Conservation (phyloP, 2,888 invertebrate genomes). For the Synergus laeviventris region DNA sequence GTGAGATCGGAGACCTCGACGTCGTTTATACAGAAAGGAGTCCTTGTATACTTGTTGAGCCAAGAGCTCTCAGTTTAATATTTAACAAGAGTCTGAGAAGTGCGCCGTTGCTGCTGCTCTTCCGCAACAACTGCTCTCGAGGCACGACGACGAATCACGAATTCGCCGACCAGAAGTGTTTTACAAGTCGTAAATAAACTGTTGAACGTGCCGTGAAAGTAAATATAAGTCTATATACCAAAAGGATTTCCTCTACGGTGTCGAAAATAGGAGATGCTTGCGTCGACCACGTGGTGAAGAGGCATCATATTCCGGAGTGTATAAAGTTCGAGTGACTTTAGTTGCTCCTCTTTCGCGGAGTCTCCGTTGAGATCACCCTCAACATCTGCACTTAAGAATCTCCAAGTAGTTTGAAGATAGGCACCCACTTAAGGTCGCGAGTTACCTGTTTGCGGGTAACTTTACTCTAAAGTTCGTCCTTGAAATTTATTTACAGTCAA, state of each 20-base stretch:
- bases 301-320: slow-evolving; percentile 26
- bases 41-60: slow-evolving; percentile 68
- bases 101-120: slow-evolving; percentile 25
- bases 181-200: slow-evolving; percentile 41
- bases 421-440: slow-evolving; percentile 8
- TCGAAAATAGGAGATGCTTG: not conserved
- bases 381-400: slow-evolving; percentile 26
- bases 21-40: slow-evolving; percentile 14
- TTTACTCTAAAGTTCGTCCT: slow-evolving; percentile 25
- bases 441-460: slow-evolving; percentile 10
- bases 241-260: not conserved
- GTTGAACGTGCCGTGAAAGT: slow-evolving; percentile 35
- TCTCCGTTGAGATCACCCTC: slow-evolving; percentile 16
- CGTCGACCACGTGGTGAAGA: slow-evolving; percentile 47
- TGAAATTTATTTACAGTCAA: slow-evolving; percentile 36
- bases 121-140: slow-evolving; percentile 31
- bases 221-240: slow-evolving; percentile 12
- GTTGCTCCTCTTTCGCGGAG: not conserved
- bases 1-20: not conserved
- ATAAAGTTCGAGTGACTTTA: not conserved
- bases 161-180: slow-evolving; percentile 37
- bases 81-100: slow-evolving; percentile 44
- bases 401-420: slow-evolving; percentile 13
- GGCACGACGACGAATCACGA: slow-evolving; percentile 22
- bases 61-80: slow-evolving; percentile 44